These are phyloP conservation scores for Penelope pileata DNA, from an alignment of 2,113 vertebrate genomes.

Conservation along the genomic window DNA sequence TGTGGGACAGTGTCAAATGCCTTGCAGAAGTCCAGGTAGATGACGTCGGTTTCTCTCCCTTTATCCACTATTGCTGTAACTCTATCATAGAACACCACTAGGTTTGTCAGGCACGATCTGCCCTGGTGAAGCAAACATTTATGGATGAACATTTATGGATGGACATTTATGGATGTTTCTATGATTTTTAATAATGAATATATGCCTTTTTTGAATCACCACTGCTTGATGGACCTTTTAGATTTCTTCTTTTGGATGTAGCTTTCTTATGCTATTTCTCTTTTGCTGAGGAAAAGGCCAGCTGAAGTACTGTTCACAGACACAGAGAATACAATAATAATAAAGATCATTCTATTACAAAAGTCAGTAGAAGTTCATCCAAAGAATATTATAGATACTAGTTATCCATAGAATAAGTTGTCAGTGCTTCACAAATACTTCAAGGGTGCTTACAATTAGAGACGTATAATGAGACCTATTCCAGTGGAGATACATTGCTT, in stretches of 20 bases:
- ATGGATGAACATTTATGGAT: no score
- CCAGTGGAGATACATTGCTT: background rate
- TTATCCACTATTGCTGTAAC: no score
- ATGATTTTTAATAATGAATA: background rate
- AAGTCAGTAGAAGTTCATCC: background rate
- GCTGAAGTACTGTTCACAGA: background rate
- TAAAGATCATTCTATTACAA: background rate
- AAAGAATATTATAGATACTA: background rate
- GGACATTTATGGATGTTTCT: background rate
- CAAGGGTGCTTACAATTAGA: background rate
- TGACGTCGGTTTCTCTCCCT: no score
- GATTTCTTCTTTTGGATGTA: background rate
- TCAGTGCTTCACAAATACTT: background rate
- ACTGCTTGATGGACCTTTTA: background rate
- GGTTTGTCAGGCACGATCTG: no score
- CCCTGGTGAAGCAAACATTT: no score
- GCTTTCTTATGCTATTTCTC: background rate
- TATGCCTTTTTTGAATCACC: background rate
- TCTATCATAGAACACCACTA: no score
- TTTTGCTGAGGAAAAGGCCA: background rate
- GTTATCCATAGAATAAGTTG: background rate
- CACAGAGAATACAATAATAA: background rate
- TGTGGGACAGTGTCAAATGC: no score
- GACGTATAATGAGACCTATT: background rate
- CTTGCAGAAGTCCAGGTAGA: no score